Conservation (phyloP, 2,888 invertebrate genomes). For the Drosophila algonquin region DNA sequence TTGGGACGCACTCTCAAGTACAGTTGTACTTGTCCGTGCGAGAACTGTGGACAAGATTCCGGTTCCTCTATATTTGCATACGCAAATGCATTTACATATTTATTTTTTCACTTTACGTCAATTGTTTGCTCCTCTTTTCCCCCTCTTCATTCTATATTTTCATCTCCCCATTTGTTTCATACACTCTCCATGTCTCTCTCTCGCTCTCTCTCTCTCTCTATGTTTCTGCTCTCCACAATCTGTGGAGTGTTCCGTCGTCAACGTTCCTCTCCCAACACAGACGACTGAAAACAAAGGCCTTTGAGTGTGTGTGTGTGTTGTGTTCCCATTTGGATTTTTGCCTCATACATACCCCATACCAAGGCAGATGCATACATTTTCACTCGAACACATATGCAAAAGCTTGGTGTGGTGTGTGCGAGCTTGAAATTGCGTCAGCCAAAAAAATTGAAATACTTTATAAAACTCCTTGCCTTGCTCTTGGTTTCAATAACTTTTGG, state of each 20-base stretch:
- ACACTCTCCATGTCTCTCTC: conserved; percentile 1
- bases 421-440: conserved; percentile 80
- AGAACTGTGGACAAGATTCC: neutral
- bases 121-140: conserved; percentile 19
- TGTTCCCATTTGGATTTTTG: conserved; percentile 72
- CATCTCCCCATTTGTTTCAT: conserved; percentile 5
- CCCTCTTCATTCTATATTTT: neutral
- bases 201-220: neutral
- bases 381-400: neutral
- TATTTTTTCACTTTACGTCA: conserved; percentile 46
- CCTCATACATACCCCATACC: conserved; percentile 56
- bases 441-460: conserved; percentile 60
- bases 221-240: conserved; percentile 37
- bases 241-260: conserved; percentile 27
- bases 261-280: conserved; percentile 34
- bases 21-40: neutral
- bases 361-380: conserved; percentile 8
- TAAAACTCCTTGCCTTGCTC: conserved; percentile 35
- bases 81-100: neutral
- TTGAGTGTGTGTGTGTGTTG: conserved; percentile 60
- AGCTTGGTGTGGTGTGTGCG: conserved; percentile 33
- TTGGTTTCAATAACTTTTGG: conserved; percentile 39
- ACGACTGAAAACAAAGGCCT: conserved; percentile 65
- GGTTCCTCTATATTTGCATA: conserved; percentile 11
- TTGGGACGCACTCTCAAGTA: neutral